A percentile compares a stretch with the other conserved stretches of the same genome.
Evolutionary conservation across 1,140 invertebrate genomes (phyloP).

Genomic region (Polyergus mexicanus): DNA sequence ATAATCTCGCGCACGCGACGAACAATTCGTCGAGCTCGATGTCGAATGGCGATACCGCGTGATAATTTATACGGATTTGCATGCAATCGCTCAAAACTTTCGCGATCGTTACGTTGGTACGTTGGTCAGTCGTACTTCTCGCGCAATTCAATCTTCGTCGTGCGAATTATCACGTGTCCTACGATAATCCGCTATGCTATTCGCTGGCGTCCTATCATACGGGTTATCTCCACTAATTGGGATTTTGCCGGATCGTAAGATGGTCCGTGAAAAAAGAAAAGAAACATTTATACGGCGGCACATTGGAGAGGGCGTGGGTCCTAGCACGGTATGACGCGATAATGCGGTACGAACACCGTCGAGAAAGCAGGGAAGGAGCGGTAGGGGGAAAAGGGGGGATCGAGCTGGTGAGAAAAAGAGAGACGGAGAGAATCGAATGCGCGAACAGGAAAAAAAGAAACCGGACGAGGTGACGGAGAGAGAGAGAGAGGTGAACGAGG

Average conservation of each 20-base stretch:
- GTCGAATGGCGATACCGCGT: not conserved
- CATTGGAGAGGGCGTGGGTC: constrained; percentile 65
- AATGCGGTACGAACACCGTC: constrained; percentile 72
- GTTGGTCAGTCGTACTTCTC: constrained; percentile 1
- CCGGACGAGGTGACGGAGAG: constrained; percentile 59
- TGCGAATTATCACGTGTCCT: constrained; percentile 48
- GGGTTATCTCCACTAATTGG: constrained; percentile 74
- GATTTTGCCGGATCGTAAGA: constrained; percentile 68
- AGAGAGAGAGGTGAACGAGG: constrained; percentile 63
- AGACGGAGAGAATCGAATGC: constrained; percentile 32
- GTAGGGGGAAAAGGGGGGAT: not conserved
- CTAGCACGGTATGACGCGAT: constrained; percentile 78
- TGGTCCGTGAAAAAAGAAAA: constrained; percentile 15
- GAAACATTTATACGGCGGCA: constrained; percentile 49
- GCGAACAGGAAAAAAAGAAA: constrained; percentile 46
- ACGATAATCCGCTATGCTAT: constrained; percentile 43
- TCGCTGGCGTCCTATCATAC: constrained; percentile 58
- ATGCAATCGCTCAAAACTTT: constrained; percentile 16
- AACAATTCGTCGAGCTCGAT: constrained; percentile 25
- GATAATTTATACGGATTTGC: constrained; percentile 13
- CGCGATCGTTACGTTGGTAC: not conserved
- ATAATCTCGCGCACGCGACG: constrained; percentile 12
- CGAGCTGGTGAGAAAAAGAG: constrained; percentile 28
- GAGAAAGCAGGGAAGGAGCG: constrained; percentile 6
- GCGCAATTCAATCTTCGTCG: constrained; percentile 19